Base-by-base conservation (phyloP, 2,113 vertebrate genomes). In the Oryzias curvinotus region DNA sequence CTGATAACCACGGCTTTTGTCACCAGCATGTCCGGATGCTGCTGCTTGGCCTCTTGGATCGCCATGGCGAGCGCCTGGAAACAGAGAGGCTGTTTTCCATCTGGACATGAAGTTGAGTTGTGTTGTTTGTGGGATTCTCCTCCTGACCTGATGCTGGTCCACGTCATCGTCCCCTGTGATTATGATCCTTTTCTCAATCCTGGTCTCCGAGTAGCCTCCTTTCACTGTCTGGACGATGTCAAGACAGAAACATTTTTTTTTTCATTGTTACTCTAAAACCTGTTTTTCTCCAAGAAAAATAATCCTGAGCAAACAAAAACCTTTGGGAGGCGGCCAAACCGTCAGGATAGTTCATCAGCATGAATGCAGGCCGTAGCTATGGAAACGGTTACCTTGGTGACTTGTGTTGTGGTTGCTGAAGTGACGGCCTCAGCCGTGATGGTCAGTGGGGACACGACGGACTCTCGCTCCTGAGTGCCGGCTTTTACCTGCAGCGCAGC, bases 1-100 rank as follows among this genome's bases (percentile, higher is more conserved):
- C 95, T 95, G 88, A 98, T 98, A 57, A 99, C 97, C 80, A 98
- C 96, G 61, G 97, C 97, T 93, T 99, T 99, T 85, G 97, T 99
- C 87, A 99, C 96, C 90, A 98, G 91, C 97, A 99, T 99, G 90
- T 99, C 96, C 0, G 97, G 97, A 64, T 98, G 97, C 90, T 98
- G 96, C 65, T 98, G 94, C 80, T 96, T 98, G 88, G 96, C 97
- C 77, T 99, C 96, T 80, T 98, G 96, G 89, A 99, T 98, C 68
- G 97, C 97, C 93, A 99, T 93, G 77, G 96, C 96, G 42, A 99
- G 91, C 46, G 96, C 96, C 97, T 98, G 69, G 50, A 57, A 30
- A 50, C 30, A 66, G 2, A 45, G 59, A 67, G 7, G 6, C 13
- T n/a, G 10, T 13, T 7, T 5, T 3, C 77, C 49, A 30, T 7